Conservation (phyloP, 1,140 invertebrate species). For the Lanistes nyassanus region DNA sequence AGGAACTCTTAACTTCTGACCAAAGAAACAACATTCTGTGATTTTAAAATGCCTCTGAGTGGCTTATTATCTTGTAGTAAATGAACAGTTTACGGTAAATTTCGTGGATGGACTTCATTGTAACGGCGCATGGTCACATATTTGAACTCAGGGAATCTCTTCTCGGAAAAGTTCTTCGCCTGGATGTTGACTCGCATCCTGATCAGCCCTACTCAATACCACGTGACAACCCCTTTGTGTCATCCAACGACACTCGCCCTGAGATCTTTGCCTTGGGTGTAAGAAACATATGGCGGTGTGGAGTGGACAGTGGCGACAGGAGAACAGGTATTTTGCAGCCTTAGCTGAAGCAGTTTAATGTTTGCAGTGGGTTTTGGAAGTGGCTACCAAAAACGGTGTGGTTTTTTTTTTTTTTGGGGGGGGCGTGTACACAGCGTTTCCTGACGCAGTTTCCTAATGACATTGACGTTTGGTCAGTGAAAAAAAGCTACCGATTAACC, state of each 20-base stretch:
- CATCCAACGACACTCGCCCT: constrained; percentile 33
- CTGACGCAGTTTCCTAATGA: too few species aligned
- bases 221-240: constrained; percentile 51
- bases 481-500: too few species aligned
- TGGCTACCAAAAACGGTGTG: not conserved
- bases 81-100: too few species aligned
- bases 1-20: too few species aligned
- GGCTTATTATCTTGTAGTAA: too few species aligned
- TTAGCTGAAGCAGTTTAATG: constrained; percentile 42
- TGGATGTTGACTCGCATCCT: constrained; percentile 52
- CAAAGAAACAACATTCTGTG: too few species aligned
- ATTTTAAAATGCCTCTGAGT: too few species aligned
- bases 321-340: constrained; percentile 53
- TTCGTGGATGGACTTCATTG: too few species aligned
- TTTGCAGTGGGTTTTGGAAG: not conserved
- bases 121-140: too few species aligned
- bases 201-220: constrained; percentile 43
- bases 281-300: constrained; percentile 63
- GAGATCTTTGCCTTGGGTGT: constrained; percentile 63
- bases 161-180: constrained; percentile 59
- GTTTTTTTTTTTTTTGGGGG: not conserved
- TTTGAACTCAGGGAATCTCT: constrained; percentile 40
- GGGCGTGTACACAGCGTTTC: too few species aligned
- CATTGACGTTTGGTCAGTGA: too few species aligned
- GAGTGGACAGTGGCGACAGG: constrained; percentile 54